Evolutionary conservation across 2,797 vertebrate genomes (phyloP), one percentile per base, ranked within the genome.

Genomic region (Bovichtus diacanthus): DNA sequence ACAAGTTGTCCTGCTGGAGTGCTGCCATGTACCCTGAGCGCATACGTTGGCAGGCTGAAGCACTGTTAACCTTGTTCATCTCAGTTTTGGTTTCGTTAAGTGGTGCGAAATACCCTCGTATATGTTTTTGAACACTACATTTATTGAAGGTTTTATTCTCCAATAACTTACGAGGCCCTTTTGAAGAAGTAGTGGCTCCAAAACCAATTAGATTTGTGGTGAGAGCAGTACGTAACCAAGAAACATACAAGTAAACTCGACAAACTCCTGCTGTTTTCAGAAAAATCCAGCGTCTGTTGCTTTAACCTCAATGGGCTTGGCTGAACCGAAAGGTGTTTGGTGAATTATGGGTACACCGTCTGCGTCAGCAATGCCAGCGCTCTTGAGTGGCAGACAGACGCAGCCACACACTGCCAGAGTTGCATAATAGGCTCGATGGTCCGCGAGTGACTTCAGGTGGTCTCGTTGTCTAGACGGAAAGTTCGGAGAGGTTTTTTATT

Each of bases 281-380:
- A 78, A 71, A 72, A 83, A 71, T 67, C 63, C 72, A 39, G 7
- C 47, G 3, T 49, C 47, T 82, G 71, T 81, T 81, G 66, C 76
- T 82, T 66, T 82, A 88, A 87, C 87, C 85, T 82, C 83, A 70
- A 6, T 18, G 50, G 76, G 64, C 67, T 90, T 88, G 87, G 81
- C 81, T 81, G 41, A 76, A 69, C 56, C 16, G 2, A 34, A 34
- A 85, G 81, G 77, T 89, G 88, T 80, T 77, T 60, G 51, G 56
- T 81, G 74, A 85, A 76, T 88, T 88, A 87, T 68, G 78, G 82
- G 74, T 70, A 84, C 79, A 16, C 21, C 1, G 41, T 85, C 80
- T 77, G 85, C 56, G 11, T 69, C 74, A 27, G 51, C 19, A 7
- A 2, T 80, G 80, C 78, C 84, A 85, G 78, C 56, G 38, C 25